Evolutionary conservation across 2,888 invertebrate species (phyloP), one percentile per base, ranked within the genome.

Genomic region (Eupithecia vulgata): DNA sequence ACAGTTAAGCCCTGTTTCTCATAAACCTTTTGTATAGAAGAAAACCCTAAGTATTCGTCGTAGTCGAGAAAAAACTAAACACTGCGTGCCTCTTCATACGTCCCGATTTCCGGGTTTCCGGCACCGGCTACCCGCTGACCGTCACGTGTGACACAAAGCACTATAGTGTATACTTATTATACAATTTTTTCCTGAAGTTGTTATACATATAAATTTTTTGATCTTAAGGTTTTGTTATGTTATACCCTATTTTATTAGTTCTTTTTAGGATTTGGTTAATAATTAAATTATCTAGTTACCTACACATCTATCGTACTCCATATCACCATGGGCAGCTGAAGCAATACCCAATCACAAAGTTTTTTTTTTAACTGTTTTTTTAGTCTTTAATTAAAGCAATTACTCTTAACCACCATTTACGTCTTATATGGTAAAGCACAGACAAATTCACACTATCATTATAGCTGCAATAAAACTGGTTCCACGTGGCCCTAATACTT

Each of bases 391-490:
- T 52, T 21, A 52, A n/a, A 52, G 21, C 52, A 21, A 52, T 52
- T 10, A 21, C 3, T 21, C 4, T 52, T 21, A 52, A 52, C 12
- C 45, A 17, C n/a, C 48, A 0, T 13, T 57, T 13, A 21, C 25
- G 25, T 25, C 57, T 57, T 13, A 1, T 10, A 57, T 25, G 13
- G 13, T 57, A 25, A 57, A 52, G 12, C 25, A 37, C n/a, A 0
- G 37, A 37, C 8, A 37, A 17, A 37, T 64, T 37, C 37, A 64
- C n/a, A 37, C 10, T 30, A 30, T 30, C 7, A 30, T 59, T n/a
- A 17, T 40, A 59, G 35, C 25, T 64, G 35, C 64, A 6, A 62
- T 61, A 35, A 59, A 66, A 70, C 75, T 71, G 75, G 75, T 77
- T 73, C 34, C 73, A n/a, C 61, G n/a, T 67, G 64, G 21, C 70